Conservation (phyloP, 2,888 invertebrate genomes). For the Drosophila aldrichi region DNA sequence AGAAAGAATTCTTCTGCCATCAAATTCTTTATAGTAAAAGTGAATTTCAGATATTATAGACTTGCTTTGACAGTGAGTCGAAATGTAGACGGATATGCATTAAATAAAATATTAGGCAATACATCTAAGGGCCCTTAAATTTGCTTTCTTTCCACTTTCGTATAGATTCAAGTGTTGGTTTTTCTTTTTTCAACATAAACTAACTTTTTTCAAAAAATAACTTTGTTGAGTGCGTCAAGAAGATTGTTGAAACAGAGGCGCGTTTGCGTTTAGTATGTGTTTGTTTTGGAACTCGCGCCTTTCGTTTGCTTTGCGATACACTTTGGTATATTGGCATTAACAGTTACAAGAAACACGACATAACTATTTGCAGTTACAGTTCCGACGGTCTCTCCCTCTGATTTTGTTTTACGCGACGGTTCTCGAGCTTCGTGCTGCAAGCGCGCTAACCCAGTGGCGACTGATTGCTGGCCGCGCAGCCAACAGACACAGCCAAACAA, state of each 20-base stretch:
- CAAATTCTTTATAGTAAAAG: not conserved
- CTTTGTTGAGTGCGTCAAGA: slow-evolving; percentile 18
- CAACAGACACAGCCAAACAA: slow-evolving; percentile 49
- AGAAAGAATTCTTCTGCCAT: not conserved
- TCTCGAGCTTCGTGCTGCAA: slow-evolving; percentile 72
- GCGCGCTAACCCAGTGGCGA: slow-evolving; percentile 81
- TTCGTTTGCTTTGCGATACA: slow-evolving; percentile 16
- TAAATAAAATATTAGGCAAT: not conserved
- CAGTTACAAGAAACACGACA: slow-evolving; percentile 47
- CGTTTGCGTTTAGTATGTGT: slow-evolving; percentile 1
- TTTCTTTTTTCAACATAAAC: slow-evolving; percentile 33
- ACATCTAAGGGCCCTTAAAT: not conserved
- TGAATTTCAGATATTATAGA: not conserved
- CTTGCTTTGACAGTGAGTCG: not conserved
- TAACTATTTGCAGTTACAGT: slow-evolving; percentile 32
- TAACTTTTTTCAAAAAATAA: slow-evolving; percentile 47
- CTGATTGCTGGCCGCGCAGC: slow-evolving; percentile 75
- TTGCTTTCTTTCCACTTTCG: not conserved
- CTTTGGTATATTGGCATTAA: slow-evolving; percentile 34
- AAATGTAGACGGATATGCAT: not conserved
- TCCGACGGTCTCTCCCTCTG: slow-evolving; percentile 57
- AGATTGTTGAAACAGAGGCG: slow-evolving; percentile 9
- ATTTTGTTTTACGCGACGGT: slow-evolving; percentile 54
- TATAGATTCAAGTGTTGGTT: not conserved
- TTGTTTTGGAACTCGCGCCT: slow-evolving; percentile 22